A percentile compares a stretch with the other conserved stretches of the same genome.
These are phyloP conservation scores for Apoda limacodes DNA, from an alignment of 2,888 invertebrate genomes.

Conservation along the genomic window DNA sequence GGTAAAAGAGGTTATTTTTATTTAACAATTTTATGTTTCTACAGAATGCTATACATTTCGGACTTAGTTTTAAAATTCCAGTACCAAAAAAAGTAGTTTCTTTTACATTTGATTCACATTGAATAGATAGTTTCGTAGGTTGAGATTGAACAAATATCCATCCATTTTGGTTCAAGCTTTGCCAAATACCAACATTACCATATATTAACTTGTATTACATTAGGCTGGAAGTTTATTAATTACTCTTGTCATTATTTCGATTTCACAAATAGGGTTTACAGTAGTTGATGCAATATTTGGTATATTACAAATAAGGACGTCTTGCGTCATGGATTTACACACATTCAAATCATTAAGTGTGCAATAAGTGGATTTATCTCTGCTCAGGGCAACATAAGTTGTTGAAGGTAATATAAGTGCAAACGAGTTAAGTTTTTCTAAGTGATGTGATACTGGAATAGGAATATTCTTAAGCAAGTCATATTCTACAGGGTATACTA, in stretches of 20 bases:
- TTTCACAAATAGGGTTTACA: constrained; percentile 8
- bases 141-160: constrained; percentile 8
- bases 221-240: constrained; percentile 6
- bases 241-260: constrained; percentile 10
- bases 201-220: constrained; percentile 9
- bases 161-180: constrained; percentile 7
- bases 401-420: constrained; percentile 9
- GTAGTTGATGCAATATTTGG: constrained; percentile 5
- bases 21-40: constrained; percentile 8
- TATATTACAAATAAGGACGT: constrained; percentile 7
- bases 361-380: constrained; percentile 10
- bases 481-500: constrained; percentile 6
- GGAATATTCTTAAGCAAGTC: constrained; percentile 7
- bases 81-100: constrained; percentile 6
- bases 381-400: constrained; percentile 12
- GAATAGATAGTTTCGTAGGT: constrained; percentile 6
- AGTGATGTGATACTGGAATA: constrained; percentile 6
- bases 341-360: constrained; percentile 7
- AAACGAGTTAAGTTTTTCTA: constrained; percentile 3
- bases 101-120: constrained; percentile 5
- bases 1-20: constrained; percentile 7
- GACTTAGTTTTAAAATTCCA: constrained; percentile 7
- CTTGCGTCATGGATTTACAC: constrained; percentile 7
- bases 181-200: constrained; percentile 9
- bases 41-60: constrained; percentile 9